Percentiles rank a stretch among this genome's conserved stretches.
These are phyloP conservation scores for Falco naumanni DNA, from an alignment of 2,797 vertebrate species.

Conservation along the genomic window DNA sequence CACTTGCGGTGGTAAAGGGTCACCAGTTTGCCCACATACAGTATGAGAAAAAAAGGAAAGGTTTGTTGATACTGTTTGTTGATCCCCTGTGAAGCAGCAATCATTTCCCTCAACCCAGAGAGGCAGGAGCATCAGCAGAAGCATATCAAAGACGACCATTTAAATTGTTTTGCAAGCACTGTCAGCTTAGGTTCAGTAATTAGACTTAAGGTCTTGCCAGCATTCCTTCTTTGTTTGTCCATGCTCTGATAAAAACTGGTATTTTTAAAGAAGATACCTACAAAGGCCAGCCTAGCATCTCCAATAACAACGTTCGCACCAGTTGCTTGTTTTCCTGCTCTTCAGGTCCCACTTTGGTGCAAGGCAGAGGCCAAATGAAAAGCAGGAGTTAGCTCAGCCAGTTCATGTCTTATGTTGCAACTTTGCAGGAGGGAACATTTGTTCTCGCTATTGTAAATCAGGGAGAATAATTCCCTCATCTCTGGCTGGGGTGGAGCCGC, in stretches of 20 bases:
- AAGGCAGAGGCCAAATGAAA: neutral
- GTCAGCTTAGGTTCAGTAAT: neutral
- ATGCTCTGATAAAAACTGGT: neutral
- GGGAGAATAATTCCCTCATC: slow-evolving; percentile 23
- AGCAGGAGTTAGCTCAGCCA: neutral
- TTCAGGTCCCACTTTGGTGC: neutral
- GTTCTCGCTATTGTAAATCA: neutral
- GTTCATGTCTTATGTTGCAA: neutral
- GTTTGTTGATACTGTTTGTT: neutral
- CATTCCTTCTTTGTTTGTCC: neutral
- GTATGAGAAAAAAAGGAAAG: neutral
- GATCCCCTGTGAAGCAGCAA: neutral
- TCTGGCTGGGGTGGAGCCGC: slow-evolving; percentile 31
- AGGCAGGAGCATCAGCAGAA: neutral
- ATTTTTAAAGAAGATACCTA: neutral
- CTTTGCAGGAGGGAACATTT: neutral
- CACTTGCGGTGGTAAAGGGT: neutral
- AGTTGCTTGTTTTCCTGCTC: neutral
- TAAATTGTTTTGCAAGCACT: neutral
- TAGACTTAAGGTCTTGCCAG: neutral
- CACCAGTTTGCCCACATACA: neutral
- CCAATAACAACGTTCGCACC: neutral
- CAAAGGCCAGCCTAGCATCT: neutral
- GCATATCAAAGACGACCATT: neutral
- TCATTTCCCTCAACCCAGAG: neutral